Percentiles rank a stretch among this genome's conserved stretches.
Evolutionary conservation across 2,113 vertebrate genomes (phyloP).

Genomic region (Speoplatyrhinus poulsoni): DNA sequence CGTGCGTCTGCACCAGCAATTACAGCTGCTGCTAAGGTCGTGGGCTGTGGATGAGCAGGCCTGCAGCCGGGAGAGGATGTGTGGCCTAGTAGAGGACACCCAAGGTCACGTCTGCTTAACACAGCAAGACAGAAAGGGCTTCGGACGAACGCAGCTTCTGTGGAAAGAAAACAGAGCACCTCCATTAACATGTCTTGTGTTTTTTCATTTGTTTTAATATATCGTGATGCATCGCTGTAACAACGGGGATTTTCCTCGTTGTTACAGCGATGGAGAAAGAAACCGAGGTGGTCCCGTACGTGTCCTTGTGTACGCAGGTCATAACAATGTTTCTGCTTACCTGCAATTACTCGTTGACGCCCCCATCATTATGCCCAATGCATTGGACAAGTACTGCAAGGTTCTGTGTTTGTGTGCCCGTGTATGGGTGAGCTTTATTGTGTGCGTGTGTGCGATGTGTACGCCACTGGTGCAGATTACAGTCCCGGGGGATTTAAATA

Average conservation of each 20-base stretch:
- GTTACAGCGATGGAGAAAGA: neutral
- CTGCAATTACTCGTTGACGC: conserved; percentile 21
- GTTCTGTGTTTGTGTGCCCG: conserved; percentile 17
- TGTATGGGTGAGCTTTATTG: neutral
- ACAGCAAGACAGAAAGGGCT: neutral
- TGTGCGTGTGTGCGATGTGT: conserved; percentile 7
- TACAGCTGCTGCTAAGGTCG: conserved; percentile 54
- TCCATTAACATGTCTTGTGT: neutral
- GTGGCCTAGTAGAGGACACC: conserved; percentile 10
- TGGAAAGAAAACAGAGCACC: conserved; percentile 5
- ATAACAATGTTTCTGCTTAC: conserved; percentile 34
- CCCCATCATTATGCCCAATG: conserved; percentile 16
- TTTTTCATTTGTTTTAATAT: neutral
- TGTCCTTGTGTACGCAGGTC: conserved; percentile 32
- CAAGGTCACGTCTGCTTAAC: conserved; percentile 34
- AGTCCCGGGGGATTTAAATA: conserved; percentile 69
- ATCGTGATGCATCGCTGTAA: neutral
- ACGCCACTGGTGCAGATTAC: conserved; percentile 51
- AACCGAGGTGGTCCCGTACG: neutral
- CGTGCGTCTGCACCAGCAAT: conserved; percentile 38
- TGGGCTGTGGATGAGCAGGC: conserved; percentile 45
- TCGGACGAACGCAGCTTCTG: neutral
- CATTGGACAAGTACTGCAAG: conserved; percentile 7
- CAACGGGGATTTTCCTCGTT: neutral
- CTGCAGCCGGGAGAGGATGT: conserved; percentile 12